Conservation (phyloP, 1,140 invertebrate species). For the Drosophila persimilis region DNA sequence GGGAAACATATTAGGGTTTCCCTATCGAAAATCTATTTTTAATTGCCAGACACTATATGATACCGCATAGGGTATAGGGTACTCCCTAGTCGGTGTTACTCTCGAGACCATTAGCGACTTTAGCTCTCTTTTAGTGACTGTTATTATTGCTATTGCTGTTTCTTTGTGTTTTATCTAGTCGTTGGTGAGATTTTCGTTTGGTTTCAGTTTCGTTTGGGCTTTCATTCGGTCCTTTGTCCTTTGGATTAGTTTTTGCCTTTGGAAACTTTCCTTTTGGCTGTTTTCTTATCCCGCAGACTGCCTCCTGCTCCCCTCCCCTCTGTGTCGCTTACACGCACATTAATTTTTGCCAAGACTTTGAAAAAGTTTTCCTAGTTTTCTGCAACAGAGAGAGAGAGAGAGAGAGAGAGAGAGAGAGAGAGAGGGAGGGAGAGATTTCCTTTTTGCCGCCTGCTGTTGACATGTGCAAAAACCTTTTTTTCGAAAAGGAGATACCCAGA, state of each 20-base stretch:
- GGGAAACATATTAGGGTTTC: no score
- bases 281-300: constrained; percentile 31
- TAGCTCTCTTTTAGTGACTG: constrained; percentile 19
- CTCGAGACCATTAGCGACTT: neutral
- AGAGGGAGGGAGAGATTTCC: constrained; percentile 12
- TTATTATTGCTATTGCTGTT: constrained; percentile 17
- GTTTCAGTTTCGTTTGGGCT: constrained; percentile 46
- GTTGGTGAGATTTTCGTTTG: constrained; percentile 56
- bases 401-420: neutral
- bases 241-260: constrained; percentile 55
- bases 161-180: constrained; percentile 55
- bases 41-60: no score
- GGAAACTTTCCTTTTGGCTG: constrained; percentile 48
- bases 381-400: constrained; percentile 5
- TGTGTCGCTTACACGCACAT: constrained; percentile 61
- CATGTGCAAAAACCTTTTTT: constrained; percentile 38
- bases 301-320: constrained; percentile 4
- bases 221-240: constrained; percentile 22
- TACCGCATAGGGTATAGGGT: no score
- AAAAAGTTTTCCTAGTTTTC: constrained; percentile 50
- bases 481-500: neutral
- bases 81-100: neutral
- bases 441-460: constrained; percentile 48
- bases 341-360: constrained; percentile 55
- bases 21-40: no score